Base-by-base conservation (phyloP, 1,140 invertebrate species). In the Drosophila fuyamai region DNA sequence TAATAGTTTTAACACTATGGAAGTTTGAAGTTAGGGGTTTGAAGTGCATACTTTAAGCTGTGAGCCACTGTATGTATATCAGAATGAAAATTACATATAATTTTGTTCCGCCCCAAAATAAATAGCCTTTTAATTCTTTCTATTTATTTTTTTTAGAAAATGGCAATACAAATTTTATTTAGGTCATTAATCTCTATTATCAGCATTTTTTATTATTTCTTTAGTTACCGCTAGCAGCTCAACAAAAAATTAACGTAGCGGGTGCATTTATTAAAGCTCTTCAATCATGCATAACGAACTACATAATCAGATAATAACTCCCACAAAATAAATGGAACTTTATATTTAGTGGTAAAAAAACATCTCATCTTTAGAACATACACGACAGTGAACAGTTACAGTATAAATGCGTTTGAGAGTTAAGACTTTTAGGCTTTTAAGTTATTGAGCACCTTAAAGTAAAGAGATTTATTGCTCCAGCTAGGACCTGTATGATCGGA, bases 351-450 rank as follows among this genome's bases (percentile, higher is more conserved):
- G 65, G 65, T 48, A 71, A 56, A 70, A 43, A 61, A 32, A 70
- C 27, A 70, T 57, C 44, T 71, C 65, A 68, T 68, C 43, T 72
- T 70, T 71, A 72, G 66, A 71, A 72, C 54, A 71, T 44, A 72
- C 29, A 72, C 36, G 68, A 50, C 66, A 58, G 66, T 58, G 18
- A 72, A 71, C 44, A 58, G 23, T 58, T 71, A 58, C 67, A 71
- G 35, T 67, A 82, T 86, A 82, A 86, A 86, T 86, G 84, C 75
- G 76, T 51, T 76, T 63, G 58, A 61, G 56, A 72, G 54, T 79
- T 63, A 60, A 16, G 29, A 47, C 23, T 54, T 48, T 54, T 38
- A 59, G 60, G 40, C 66, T 59, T 48, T 54, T 38, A 59, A 65
- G 40, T 70, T 59, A 63, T 53, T 60, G 80, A 67, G 58, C 62